Evolutionary conservation across 2,113 vertebrate species (phyloP).

Genomic region (Neogale vison): DNA sequence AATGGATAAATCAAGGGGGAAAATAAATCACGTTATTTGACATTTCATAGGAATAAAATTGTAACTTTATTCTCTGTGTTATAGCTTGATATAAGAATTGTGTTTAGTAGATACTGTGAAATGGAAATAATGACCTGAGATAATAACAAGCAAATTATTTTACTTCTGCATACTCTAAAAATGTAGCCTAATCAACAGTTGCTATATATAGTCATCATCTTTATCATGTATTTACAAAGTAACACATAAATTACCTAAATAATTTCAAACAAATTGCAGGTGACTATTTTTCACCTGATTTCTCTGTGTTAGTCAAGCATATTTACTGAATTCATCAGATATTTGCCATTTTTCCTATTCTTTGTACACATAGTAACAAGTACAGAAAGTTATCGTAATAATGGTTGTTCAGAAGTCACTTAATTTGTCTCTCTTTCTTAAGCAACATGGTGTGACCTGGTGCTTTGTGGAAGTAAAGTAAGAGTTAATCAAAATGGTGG

Average conservation of each 20-base stretch:
- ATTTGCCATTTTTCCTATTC: background rate
- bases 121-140: background rate
- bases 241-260: background rate
- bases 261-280: conserved; percentile 10
- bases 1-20: background rate
- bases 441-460: background rate
- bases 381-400: background rate
- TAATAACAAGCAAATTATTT: conserved; percentile 5
- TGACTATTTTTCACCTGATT: background rate
- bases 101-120: background rate
- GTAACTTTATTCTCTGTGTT: background rate
- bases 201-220: background rate
- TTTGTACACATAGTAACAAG: background rate
- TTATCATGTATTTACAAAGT: background rate
- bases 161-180: background rate
- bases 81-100: background rate
- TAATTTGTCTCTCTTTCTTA: background rate
- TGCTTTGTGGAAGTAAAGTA: background rate
- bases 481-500: background rate
- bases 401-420: background rate
- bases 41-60: conserved; percentile 5
- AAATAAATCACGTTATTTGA: conserved; percentile 13
- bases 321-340: conserved; percentile 20
- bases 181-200: background rate
- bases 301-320: background rate